Percentiles rank a stretch among this genome's conserved stretches.
These are phyloP conservation scores for Aphis craccivora DNA, from an alignment of 1,140 invertebrate species.

Conservation along the genomic window DNA sequence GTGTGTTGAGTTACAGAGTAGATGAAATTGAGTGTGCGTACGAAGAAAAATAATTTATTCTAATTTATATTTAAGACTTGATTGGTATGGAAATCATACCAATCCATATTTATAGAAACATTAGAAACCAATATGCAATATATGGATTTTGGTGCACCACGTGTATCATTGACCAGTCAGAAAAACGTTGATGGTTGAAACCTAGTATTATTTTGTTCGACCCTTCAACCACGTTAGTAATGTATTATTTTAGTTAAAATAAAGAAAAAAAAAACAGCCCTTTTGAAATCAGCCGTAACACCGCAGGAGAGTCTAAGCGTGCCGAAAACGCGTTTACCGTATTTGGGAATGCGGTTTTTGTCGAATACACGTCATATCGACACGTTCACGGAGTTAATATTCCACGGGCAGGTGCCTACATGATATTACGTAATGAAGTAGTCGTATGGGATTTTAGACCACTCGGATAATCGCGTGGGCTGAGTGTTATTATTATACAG, in stretches of 20 bases:
- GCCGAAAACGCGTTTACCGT: background rate
- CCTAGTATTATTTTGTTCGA: background rate
- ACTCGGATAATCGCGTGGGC: background rate
- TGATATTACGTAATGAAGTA: background rate
- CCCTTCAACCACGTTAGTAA: background rate
- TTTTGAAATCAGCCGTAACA: background rate
- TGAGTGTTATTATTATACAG: background rate
- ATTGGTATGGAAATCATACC: too few species aligned
- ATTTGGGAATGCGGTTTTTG: background rate
- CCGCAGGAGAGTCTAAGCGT: background rate
- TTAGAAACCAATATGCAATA: too few species aligned
- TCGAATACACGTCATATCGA: background rate
- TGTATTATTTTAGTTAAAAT: background rate
- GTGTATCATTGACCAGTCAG: background rate
- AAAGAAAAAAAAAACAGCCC: background rate
- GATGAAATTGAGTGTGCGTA: too few species aligned
- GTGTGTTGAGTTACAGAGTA: too few species aligned
- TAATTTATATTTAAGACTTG: too few species aligned
- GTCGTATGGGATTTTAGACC: background rate
- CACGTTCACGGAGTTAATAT: background rate
- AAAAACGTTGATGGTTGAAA: background rate
- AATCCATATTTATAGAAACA: too few species aligned
- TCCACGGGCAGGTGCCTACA: background rate
- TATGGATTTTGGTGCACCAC: background rate
- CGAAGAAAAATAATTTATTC: too few species aligned